Conservation (phyloP, 2,888 invertebrate genomes). For the Melieria picta region DNA sequence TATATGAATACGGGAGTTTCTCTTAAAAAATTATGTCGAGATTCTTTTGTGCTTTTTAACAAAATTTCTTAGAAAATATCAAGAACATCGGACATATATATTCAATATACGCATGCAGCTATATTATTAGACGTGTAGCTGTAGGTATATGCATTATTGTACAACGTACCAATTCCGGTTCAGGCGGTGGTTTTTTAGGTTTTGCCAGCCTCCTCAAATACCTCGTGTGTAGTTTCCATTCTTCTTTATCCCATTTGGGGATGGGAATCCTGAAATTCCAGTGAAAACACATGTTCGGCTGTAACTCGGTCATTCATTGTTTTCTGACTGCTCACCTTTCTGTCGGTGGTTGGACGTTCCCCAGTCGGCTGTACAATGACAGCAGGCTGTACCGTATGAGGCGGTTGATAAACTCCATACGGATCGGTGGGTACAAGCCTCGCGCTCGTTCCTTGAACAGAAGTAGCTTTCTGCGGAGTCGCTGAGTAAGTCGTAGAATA, state of each 20-base stretch:
- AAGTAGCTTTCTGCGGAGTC: slow-evolving; percentile 39
- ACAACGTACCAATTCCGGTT: slow-evolving; percentile 46
- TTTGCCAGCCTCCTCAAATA: slow-evolving; percentile 53
- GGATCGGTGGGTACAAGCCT: slow-evolving; percentile 27
- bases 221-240: slow-evolving; percentile 51
- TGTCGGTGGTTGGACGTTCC: slow-evolving; percentile 52
- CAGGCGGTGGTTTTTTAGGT: slow-evolving; percentile 50
- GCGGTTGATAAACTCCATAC: slow-evolving; percentile 53
- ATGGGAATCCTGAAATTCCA: slow-evolving; percentile 44
- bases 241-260: slow-evolving; percentile 48
- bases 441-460: slow-evolving; percentile 39
- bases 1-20: no score
- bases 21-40: no score
- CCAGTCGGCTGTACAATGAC: slow-evolving; percentile 61
- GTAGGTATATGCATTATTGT: no score
- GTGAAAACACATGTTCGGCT: not conserved
- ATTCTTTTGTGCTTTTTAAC: no score
- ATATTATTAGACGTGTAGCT: no score
- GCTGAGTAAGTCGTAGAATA: not conserved
- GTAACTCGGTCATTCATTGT: no score
- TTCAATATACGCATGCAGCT: no score
- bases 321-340: slow-evolving; percentile 45
- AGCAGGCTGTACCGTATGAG: slow-evolving; percentile 57
- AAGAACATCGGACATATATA: no score
- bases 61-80: no score